Base-by-base conservation (phyloP, 1,140 invertebrate genomes). In the Tyrophagus putrescentiae region DNA sequence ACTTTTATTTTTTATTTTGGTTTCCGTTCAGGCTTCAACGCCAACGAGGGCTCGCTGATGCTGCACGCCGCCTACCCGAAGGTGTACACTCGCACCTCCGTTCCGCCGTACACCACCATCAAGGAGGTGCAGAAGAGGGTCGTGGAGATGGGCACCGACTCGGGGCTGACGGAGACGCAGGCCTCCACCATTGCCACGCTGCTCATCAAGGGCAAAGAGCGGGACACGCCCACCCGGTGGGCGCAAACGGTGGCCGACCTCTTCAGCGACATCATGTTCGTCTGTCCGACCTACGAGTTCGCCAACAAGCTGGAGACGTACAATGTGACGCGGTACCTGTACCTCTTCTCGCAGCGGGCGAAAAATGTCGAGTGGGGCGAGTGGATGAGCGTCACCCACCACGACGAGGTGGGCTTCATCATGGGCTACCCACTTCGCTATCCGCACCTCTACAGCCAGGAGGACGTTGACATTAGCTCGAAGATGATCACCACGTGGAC, bases 381-480 rank as follows among this genome's bases (percentile, higher is more conserved):
- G 48, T 97, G 92, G 92, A 90, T 91, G 62, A 92, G 92, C 7
- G 87, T 90, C 0, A 83, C 95, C 78, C 93, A 97, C 71, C 92
- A 83, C 1, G 91, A 96, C 72, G 93, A 97, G 73, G 93, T 98
- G 62, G 85, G 81, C 68, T 97, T 89, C 71, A 79, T 94, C 21
- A 95, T 95, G 71, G 92, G 93, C n/a, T 85, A 92, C 68, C 88
- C 90, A 0, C 75, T 94, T 5, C 84, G 91, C 69, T 78, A 82
- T 0, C 75, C 78, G 9, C 84, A 84, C 66, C 80, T 78, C 42
- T 95, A 90, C 72, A 82, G 80, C 2, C 72, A 77, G 1, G 79
- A 84, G 61, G 92, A 95, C 73, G 75, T 84, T 7, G 78, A 83
- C 42, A 78, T 96, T 27, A 86, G 85, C 61, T 80, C 79, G 67